These are phyloP conservation scores for Stenichneumon culpator DNA, from an alignment of 2,888 invertebrate genomes.

Conservation along the genomic window DNA sequence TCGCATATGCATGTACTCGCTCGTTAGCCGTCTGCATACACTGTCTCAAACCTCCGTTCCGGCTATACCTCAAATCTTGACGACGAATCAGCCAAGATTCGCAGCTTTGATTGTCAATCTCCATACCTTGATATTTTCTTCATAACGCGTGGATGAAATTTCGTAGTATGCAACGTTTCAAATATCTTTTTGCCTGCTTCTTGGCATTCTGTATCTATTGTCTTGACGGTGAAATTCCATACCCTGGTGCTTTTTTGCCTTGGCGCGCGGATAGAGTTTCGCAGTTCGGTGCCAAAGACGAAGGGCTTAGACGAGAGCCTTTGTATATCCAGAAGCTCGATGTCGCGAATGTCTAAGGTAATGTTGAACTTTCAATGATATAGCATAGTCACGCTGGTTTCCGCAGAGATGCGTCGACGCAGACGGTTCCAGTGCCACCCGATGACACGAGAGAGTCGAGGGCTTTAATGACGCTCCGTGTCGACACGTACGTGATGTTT, in stretches of 20 bases:
- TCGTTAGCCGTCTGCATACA: slow-evolving; percentile 58
- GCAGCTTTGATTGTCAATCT: slow-evolving; percentile 5
- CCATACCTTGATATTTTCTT: background rate
- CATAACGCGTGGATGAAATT: background rate
- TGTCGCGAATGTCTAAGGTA: slow-evolving; percentile 9
- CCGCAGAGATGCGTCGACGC: slow-evolving; percentile 34
- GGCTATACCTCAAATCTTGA: background rate
- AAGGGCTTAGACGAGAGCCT: background rate
- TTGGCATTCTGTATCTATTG: background rate
- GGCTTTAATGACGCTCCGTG: slow-evolving; percentile 81
- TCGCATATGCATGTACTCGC: slow-evolving; percentile 61
- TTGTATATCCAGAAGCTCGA: background rate
- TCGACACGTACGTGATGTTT: slow-evolving; percentile 80
- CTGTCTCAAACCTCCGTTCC: slow-evolving; percentile 1
- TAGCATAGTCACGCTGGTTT: slow-evolving; percentile 2
- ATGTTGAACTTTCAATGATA: slow-evolving; percentile 29
- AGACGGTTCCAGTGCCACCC: slow-evolving; percentile 29
- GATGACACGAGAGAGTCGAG: slow-evolving; percentile 45
- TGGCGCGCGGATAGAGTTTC: background rate
- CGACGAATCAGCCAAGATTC: slow-evolving; percentile 20
- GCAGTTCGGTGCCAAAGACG: background rate
- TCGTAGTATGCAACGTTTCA: background rate
- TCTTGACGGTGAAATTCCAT: background rate
- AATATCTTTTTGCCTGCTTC: background rate
- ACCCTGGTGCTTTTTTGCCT: background rate